Base-by-base conservation (phyloP, 2,888 invertebrate genomes). In the Stegana nigrithorax region DNA sequence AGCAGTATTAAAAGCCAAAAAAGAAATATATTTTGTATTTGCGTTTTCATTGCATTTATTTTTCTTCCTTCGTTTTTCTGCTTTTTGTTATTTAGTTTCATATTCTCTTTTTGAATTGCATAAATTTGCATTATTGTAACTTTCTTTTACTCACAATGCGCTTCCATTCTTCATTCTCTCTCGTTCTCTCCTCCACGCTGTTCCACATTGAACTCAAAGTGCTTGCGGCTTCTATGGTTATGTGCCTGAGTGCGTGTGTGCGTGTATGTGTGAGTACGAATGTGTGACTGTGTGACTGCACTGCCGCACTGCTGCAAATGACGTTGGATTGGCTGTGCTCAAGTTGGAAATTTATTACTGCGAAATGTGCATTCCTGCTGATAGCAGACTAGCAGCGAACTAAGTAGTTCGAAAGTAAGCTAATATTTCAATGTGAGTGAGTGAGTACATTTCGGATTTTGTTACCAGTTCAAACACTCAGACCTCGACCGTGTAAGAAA, bases 71-170 rank as follows among this genome's bases (percentile, higher is more conserved):
- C 25, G 59, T 26, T 53, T 39, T 32, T 32, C 55, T 50, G 10
- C 27, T 55, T 47, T 29, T 17, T 45, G 12, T 53, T 23, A 17
- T 42, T 32, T 50, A 53, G 50, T 60, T 65, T 59, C 50, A 21
- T 21, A 6, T 19, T 47, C n/a, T n/a, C n/a, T n/a, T n/a, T 45
- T 29, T 27, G 12, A n/a, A 23, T 21, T 50, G 39, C 44, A 55
- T 55, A 45, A 29, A 44, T 45, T 45, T 51, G 36, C 57, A 58
- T 58, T 62, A 39, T 57, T 27, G 23, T 32, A 29, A 19, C 36
- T 55, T 55, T 12, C 10, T 5, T 21, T 17, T n/a, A 39, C 39
- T 2, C 47, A 25, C 4, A 39, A 39, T 29, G 10, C 29, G n/a
- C n/a, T n/a, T n/a, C n/a, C n/a, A n/a, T n/a, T n/a, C n/a, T n/a